A percentile compares a stretch with the other conserved stretches of the same genome.
Conservation (phyloP, 2,797 vertebrate species). For the Gadopsis bispinosus region DNA sequence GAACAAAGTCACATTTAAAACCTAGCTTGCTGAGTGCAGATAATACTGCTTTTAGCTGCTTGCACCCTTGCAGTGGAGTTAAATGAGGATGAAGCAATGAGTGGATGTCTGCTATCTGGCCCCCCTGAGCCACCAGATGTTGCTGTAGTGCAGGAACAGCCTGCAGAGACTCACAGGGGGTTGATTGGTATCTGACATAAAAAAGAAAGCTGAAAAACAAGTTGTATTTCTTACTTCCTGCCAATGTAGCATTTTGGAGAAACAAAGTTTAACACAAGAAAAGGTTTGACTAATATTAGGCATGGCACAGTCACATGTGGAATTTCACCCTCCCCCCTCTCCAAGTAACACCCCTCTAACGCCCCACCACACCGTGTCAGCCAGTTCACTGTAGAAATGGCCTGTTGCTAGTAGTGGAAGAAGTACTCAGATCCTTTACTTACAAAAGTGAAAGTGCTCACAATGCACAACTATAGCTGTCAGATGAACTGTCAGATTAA, state of each 20-base stretch:
- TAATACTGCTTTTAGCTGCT: constrained; percentile 2
- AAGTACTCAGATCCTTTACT: background rate
- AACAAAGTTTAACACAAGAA: background rate
- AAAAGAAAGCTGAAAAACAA: constrained; percentile 31
- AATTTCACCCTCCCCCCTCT: constrained; percentile 55
- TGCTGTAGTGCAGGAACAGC: constrained; percentile 56
- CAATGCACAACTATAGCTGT: background rate
- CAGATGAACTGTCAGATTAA: background rate
- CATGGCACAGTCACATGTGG: constrained; percentile 44
- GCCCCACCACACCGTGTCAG: constrained; percentile 7
- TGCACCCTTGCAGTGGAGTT: background rate
- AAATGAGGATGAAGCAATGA: constrained; percentile 17
- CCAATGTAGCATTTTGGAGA: constrained; percentile 2
- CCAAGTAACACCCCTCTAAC: constrained; percentile 18
- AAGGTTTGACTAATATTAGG: background rate
- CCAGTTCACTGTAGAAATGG: constrained; percentile 16
- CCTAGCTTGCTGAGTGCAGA: background rate
- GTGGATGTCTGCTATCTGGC: constrained; percentile 18
- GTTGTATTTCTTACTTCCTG: background rate
- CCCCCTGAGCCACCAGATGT: constrained; percentile 71
- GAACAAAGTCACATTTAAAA: constrained; percentile 4
- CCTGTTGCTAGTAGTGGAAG: background rate
- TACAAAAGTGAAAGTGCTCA: background rate
- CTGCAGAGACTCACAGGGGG: background rate
- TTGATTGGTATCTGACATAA: background rate